These are phyloP conservation scores for Nudaria mundana DNA, from an alignment of 2,888 invertebrate species.

Conservation along the genomic window DNA sequence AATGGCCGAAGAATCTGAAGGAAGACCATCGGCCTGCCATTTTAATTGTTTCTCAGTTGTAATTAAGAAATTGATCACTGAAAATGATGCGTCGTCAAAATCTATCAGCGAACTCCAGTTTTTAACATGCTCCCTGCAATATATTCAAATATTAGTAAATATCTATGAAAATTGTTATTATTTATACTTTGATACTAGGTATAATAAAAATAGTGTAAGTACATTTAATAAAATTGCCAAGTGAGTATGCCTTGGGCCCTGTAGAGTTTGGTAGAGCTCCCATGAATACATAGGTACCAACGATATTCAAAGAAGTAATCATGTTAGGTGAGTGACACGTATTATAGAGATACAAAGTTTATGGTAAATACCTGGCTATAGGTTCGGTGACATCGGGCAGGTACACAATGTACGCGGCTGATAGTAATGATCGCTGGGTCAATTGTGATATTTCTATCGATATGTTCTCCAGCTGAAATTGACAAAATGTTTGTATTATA, in stretches of 20 bases:
- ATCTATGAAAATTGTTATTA: no score
- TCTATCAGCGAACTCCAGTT: conserved; percentile 75
- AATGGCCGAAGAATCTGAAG: conserved; percentile 87
- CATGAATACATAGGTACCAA: no score
- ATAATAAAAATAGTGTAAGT: no score
- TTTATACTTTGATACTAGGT: no score
- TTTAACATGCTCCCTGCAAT: conserved; percentile 60
- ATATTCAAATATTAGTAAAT: no score
- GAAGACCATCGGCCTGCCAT: conserved; percentile 93
- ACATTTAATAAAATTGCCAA: no score
- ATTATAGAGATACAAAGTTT: background rate
- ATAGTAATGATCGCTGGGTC: conserved; percentile 84
- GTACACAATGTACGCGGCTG: conserved; percentile 90
- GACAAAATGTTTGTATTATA: background rate
- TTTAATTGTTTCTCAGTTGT: conserved; percentile 85
- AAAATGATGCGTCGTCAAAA: conserved; percentile 58
- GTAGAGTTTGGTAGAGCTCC: no score
- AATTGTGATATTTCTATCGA: conserved; percentile 83
- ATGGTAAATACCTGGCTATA: conserved; percentile 72
- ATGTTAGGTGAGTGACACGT: no score
- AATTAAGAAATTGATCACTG: conserved; percentile 64
- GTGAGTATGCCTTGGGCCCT: no score
- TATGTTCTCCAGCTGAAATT: conserved; percentile 80
- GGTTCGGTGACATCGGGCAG: conserved; percentile 87
- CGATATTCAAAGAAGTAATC: no score